Percentiles rank a stretch among this genome's conserved stretches.
These are phyloP conservation scores for Baryphthengus martii DNA, from an alignment of 2,113 vertebrate species.

Conservation along the genomic window DNA sequence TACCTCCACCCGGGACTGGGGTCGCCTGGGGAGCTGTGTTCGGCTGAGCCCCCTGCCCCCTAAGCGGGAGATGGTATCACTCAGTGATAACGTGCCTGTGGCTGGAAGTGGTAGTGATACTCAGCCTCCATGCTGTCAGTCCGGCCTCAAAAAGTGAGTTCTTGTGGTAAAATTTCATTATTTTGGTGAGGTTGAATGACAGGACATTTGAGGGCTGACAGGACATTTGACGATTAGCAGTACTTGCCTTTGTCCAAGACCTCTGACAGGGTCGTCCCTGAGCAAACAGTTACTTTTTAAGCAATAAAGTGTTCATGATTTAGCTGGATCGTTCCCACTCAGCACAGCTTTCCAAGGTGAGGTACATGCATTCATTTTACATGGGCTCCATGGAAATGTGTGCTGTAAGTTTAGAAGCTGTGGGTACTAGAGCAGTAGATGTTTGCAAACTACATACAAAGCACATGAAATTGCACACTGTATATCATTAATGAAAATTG, in stretches of 20 bases:
- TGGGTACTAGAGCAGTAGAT: neutral
- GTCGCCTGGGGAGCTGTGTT: fast-evolving
- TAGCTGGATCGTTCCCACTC: fast-evolving
- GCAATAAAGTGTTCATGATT: neutral
- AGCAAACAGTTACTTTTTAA: neutral
- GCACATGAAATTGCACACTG: neutral
- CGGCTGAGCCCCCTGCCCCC: neutral
- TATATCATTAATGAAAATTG: neutral
- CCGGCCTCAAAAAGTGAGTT: too few species aligned
- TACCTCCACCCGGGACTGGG: neutral
- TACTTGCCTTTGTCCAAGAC: neutral
- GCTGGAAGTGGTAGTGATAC: neutral
- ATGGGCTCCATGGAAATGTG: fast-evolving
- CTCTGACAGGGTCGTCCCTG: neutral
- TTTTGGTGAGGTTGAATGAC: fast-evolving
- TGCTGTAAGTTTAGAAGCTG: fast-evolving
- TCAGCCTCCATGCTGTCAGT: fast-evolving
- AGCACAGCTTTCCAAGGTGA: neutral
- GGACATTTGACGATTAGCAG: too few species aligned
- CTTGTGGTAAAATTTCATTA: neutral
- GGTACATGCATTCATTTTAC: fast-evolving
- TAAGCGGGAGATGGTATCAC: fast-evolving
- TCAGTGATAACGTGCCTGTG: fast-evolving
- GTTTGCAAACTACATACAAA: neutral
- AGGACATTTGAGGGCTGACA: too few species aligned